Evolutionary conservation across 2,113 vertebrate genomes (phyloP).

Genomic region (Bombycilla garrulus): DNA sequence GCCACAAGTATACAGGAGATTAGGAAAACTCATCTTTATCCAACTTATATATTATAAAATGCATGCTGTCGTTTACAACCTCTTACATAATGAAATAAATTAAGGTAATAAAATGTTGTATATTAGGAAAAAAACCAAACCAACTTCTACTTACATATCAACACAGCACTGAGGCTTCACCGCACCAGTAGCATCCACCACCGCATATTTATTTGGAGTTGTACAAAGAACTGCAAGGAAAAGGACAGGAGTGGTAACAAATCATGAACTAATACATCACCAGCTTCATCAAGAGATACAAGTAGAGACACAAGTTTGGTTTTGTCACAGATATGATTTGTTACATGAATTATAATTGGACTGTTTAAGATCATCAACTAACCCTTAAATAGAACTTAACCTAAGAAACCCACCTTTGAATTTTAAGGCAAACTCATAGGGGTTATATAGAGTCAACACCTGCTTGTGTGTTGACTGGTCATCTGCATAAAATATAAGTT

Average conservation of each 20-base stretch:
- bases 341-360: slow-evolving; percentile 3
- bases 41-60: not conserved
- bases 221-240: slow-evolving; percentile 91
- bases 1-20: not conserved
- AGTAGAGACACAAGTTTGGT: not conserved
- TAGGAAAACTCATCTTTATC: not conserved
- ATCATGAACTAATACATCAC: not conserved
- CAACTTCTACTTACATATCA: slow-evolving; percentile 91
- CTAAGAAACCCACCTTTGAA: slow-evolving; percentile 92
- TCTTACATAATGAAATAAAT: not conserved
- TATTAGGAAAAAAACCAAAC: not conserved
- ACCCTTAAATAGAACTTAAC: slow-evolving; percentile 55
- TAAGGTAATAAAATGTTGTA: not conserved
- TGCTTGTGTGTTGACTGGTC: slow-evolving; percentile 98
- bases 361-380: slow-evolving; percentile 27
- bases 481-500: slow-evolving; percentile 96
- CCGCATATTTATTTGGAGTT: slow-evolving; percentile 95
- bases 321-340: not conserved
- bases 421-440: slow-evolving; percentile 98
- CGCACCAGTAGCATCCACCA: slow-evolving; percentile 93
- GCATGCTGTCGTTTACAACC: not conserved
- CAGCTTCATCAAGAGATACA: not conserved
- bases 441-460: slow-evolving; percentile 98
- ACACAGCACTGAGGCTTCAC: slow-evolving; percentile 98
- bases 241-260: slow-evolving; percentile 48